phyloP scores from a whole-genome alignment of 2,113 vertebrate genomes.

The Rhegmatorhina hoffmannsi region DNA sequence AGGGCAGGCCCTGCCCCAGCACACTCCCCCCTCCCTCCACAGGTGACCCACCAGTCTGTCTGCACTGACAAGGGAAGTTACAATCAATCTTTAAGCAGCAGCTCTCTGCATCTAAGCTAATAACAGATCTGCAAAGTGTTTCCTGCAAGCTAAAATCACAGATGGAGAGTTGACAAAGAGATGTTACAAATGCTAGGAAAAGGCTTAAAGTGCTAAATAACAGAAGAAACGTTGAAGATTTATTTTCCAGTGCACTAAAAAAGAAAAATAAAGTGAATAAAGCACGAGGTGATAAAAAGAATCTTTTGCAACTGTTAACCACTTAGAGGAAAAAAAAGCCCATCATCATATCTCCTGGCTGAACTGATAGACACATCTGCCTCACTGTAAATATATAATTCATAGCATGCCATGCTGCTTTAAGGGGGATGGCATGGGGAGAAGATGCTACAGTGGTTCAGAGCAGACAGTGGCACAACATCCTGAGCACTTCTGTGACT shows the following conservation, averaged over 20 bases:
- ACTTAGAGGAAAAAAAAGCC: neutral
- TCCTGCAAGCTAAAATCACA: conserved; percentile 53
- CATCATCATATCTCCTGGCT: neutral
- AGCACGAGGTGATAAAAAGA: neutral
- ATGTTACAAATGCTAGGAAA: neutral
- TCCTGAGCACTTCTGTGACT: fast-evolving
- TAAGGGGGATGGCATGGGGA: neutral
- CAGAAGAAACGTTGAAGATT: neutral
- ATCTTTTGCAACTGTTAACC: conserved; percentile 22
- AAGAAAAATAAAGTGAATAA: neutral
- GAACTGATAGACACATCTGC: neutral
- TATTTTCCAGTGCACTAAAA: neutral
- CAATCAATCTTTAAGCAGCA: conserved; percentile 61
- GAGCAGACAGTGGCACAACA: neutral
- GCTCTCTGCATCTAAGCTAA: conserved; percentile 25
- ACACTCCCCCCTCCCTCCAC: neutral
- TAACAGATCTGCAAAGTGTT: conserved; percentile 31
- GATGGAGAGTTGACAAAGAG: conserved; percentile 16
- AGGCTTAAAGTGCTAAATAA: conserved; percentile 1
- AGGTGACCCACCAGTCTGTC: neutral
- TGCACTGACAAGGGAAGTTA: neutral
- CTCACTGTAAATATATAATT: neutral
- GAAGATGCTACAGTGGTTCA: neutral
- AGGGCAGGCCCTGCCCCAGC: neutral
- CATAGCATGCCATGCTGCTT: neutral